Conservation (phyloP, 2,113 vertebrate genomes). For the Cryptoleucopteryx plumbea region DNA sequence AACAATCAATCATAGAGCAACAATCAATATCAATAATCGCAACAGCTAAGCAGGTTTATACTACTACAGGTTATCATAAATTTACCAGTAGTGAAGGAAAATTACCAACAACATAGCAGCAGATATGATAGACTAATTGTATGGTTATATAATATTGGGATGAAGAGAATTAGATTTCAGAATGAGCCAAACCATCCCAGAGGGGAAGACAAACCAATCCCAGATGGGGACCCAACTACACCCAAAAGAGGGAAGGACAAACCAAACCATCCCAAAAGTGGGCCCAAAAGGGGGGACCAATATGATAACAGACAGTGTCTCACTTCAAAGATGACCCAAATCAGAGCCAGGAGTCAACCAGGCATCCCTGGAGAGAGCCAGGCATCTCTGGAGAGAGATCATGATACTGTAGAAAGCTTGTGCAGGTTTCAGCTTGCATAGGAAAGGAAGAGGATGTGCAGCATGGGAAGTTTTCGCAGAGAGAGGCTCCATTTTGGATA, state of each 20-base stretch:
- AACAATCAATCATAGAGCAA: not conserved
- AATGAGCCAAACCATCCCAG: not conserved
- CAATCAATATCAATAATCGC: not conserved
- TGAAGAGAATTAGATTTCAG: not conserved
- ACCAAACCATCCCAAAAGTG: not conserved
- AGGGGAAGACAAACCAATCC: not conserved
- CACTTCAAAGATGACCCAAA: not conserved
- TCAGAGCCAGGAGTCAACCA: not conserved
- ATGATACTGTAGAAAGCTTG: not conserved
- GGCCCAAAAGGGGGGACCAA: accelerated
- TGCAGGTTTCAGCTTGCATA: accelerated
- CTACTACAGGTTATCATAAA: not conserved
- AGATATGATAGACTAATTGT: not conserved
- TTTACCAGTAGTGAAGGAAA: not conserved
- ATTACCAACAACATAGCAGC: not conserved
- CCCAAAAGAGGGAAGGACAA: not conserved
- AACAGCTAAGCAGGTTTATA: not conserved
- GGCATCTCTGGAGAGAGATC: not conserved
- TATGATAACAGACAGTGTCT: not conserved
- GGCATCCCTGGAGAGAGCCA: not conserved
- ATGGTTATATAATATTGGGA: not conserved
- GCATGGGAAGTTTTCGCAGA: not conserved
- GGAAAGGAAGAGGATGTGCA: not conserved
- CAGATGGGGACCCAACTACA: accelerated
- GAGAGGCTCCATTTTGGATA: not conserved